Conservation (phyloP, 2,888 invertebrate species). For the Rosalia funebris region DNA sequence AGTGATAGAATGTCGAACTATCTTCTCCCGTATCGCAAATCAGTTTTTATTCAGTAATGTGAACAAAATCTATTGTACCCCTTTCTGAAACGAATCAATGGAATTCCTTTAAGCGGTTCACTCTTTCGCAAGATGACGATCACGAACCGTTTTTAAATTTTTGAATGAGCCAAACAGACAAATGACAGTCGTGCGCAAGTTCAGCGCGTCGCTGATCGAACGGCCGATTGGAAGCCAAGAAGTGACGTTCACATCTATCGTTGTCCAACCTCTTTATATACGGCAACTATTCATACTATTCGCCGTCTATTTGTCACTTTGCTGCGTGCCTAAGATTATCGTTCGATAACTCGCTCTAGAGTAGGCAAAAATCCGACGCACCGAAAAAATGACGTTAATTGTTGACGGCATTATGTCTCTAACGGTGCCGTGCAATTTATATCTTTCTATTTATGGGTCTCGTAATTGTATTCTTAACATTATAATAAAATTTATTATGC, state of each 20-base stretch:
- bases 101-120: no score
- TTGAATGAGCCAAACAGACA: conserved; percentile 47
- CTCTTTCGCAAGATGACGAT: no score
- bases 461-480: conserved; percentile 36
- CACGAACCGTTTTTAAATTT: conserved; percentile 39
- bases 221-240: conserved; percentile 52
- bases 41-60: no score
- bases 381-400: conserved; percentile 38
- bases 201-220: conserved; percentile 51
- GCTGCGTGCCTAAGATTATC: conserved; percentile 53
- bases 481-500: conserved; percentile 38
- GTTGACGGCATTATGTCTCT: conserved; percentile 31
- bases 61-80: no score
- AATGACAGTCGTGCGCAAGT: conserved; percentile 54
- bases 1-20: no score
- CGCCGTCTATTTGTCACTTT: conserved; percentile 55
- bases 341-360: conserved; percentile 37
- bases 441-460: conserved; percentile 38
- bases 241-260: conserved; percentile 56
- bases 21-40: no score
- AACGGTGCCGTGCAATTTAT: conserved; percentile 36
- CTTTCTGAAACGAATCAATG: no score
- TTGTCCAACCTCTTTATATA: conserved; percentile 53
- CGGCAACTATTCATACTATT: conserved; percentile 54
- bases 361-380: conserved; percentile 31